Evolutionary conservation across 92 coral and sea anemone species (phyloP).

Genomic region (Palythoa caribaeorum): DNA sequence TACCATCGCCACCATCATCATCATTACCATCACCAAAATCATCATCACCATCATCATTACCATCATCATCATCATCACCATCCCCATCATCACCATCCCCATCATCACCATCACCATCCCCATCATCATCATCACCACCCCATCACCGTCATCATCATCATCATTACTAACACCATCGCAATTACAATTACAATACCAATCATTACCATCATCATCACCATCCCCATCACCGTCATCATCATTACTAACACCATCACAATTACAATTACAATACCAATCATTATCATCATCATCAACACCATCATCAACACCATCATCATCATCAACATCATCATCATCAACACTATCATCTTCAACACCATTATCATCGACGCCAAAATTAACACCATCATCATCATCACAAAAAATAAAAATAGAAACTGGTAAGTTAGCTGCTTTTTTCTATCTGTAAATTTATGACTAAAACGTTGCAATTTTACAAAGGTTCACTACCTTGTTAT

Average conservation of each 20-base stretch:
- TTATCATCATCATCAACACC: background rate
- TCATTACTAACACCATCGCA: too few species aligned
- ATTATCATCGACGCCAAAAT: background rate
- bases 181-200: background rate
- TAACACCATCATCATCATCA: too few species aligned
- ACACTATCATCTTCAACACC: background rate
- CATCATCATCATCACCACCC: background rate
- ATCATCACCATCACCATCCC: background rate
- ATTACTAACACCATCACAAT: too few species aligned
- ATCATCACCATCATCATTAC: too few species aligned
- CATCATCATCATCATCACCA: background rate
- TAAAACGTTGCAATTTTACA: background rate
- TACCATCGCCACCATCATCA: too few species aligned
- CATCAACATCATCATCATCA: background rate
- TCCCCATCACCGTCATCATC: too few species aligned
- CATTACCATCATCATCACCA: background rate
- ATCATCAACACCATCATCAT: background rate
- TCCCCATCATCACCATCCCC: background rate
- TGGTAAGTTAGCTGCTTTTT: background rate
- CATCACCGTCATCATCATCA: too few species aligned
- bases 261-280: background rate
- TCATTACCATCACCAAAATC: too few species aligned
- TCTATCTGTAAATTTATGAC: too few species aligned
- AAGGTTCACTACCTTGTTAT: constrained; percentile 83
- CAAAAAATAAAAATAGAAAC: background rate